Conservation (phyloP, 2,113 vertebrate species). For the Leptodactylus fuscus region DNA sequence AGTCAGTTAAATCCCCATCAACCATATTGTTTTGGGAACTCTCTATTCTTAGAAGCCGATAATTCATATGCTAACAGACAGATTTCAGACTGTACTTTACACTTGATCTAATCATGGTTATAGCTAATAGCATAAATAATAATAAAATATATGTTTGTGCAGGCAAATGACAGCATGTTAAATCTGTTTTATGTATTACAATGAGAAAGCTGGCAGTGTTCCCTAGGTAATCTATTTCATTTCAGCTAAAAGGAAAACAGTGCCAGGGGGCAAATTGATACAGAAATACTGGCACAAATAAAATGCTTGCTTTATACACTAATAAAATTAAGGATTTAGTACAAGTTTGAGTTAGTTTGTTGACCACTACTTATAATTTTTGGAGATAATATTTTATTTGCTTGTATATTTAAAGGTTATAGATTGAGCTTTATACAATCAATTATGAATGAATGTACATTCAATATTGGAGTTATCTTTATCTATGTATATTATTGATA, state of each 20-base stretch:
- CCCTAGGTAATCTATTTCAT: conserved; percentile 37
- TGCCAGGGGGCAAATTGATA: conserved; percentile 32
- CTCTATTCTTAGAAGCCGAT: not conserved
- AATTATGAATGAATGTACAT: not conserved
- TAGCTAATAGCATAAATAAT: conserved; percentile 49
- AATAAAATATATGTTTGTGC: conserved; percentile 52
- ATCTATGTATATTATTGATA: not conserved
- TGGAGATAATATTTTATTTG: conserved; percentile 21
- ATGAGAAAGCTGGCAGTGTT: conserved; percentile 46
- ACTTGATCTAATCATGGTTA: conserved; percentile 39
- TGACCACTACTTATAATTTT: conserved; percentile 30
- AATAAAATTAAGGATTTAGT: conserved; percentile 30
- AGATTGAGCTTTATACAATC: not conserved
- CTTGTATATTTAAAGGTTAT: not conserved
- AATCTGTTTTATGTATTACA: conserved; percentile 53
- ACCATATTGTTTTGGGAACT: not conserved
- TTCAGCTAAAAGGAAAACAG: conserved; percentile 37
- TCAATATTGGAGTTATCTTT: not conserved
- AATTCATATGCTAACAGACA: not conserved
- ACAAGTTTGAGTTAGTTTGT: not conserved
- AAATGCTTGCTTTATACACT: conserved; percentile 27
- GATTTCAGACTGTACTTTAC: conserved; percentile 27
- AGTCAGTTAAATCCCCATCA: not conserved
- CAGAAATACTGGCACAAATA: conserved; percentile 11
- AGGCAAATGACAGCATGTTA: conserved; percentile 40